Evolutionary conservation across 1,140 invertebrate species (phyloP).

Genomic region (Drosophila insularis): DNA sequence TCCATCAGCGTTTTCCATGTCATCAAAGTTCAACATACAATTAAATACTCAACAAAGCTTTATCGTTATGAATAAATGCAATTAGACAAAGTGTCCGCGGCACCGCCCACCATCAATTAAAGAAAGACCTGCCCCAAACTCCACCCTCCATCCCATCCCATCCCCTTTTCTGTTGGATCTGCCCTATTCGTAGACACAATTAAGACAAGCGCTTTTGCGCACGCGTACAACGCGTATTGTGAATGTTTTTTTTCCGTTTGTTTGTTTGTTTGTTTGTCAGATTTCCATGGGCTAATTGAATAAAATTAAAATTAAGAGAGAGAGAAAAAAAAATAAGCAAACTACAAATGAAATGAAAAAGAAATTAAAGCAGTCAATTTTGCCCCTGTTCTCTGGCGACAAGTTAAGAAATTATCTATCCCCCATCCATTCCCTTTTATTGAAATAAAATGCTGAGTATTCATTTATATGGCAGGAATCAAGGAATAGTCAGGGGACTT

Average conservation of each 20-base stretch:
- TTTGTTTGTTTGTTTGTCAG: slow-evolving; percentile 43
- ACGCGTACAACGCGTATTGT: slow-evolving; percentile 35
- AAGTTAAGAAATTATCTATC: neutral
- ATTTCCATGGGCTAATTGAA: slow-evolving; percentile 74
- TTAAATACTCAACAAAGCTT: slow-evolving; percentile 43
- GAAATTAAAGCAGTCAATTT: slow-evolving; percentile 12
- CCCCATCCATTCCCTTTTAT: too few relatives aligned
- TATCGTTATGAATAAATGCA: slow-evolving; percentile 57
- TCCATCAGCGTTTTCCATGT: slow-evolving; percentile 1
- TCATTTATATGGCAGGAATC: neutral
- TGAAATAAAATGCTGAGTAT: neutral
- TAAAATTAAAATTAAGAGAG: slow-evolving; percentile 73
- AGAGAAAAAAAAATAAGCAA: slow-evolving; percentile 14
- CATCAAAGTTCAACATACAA: slow-evolving; percentile 22
- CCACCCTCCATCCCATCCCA: neutral
- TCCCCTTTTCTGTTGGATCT: neutral
- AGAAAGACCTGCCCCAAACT: neutral
- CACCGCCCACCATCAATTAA: slow-evolving; percentile 70
- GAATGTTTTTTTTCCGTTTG: slow-evolving; percentile 7
- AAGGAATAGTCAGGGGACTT: neutral
- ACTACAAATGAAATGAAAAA: slow-evolving; percentile 7
- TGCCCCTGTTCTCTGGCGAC: neutral
- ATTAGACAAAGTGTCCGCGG: slow-evolving; percentile 60
- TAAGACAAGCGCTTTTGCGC: slow-evolving; percentile 28
- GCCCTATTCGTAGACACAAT: slow-evolving; percentile 1